Conservation (phyloP, 2,888 invertebrate species). For the Andricus quercusramuli region DNA sequence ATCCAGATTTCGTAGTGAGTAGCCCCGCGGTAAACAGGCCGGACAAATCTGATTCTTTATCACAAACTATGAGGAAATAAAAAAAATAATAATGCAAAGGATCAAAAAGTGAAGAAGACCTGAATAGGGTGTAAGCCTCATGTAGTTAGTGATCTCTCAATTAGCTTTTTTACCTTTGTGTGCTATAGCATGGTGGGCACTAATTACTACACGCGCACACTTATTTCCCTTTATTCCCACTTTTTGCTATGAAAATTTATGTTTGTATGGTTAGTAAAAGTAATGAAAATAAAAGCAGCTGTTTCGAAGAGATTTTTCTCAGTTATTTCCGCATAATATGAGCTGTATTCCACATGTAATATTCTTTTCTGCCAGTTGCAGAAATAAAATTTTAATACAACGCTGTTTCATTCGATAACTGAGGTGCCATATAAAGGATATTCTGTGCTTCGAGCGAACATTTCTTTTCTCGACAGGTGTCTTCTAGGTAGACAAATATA, state of each 20-base stretch:
- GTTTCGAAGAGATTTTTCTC: background rate
- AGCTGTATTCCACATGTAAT: background rate
- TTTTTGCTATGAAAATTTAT: background rate
- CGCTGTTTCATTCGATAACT: background rate
- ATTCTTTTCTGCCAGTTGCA: background rate
- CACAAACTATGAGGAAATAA: background rate
- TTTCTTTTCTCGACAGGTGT: background rate
- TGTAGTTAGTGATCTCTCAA: constrained; percentile 6
- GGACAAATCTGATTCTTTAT: too few relatives aligned
- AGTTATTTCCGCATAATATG: background rate
- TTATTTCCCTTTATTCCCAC: background rate
- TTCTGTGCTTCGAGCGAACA: background rate
- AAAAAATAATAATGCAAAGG: background rate
- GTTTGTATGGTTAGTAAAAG: background rate
- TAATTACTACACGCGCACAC: constrained; percentile 5
- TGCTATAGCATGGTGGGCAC: background rate
- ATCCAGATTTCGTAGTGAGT: too few relatives aligned
- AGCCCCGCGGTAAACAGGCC: too few relatives aligned
- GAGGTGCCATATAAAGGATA: background rate
- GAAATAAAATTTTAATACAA: background rate
- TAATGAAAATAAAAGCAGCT: background rate
- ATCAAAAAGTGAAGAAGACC: background rate
- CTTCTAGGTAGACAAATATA: background rate
- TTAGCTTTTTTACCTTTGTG: constrained; percentile 27
- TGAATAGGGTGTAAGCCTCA: background rate